Percentiles rank a stretch among this genome's conserved stretches.
Evolutionary conservation across 2,888 invertebrate genomes (phyloP).

Genomic region (Melanostoma scalare): DNA sequence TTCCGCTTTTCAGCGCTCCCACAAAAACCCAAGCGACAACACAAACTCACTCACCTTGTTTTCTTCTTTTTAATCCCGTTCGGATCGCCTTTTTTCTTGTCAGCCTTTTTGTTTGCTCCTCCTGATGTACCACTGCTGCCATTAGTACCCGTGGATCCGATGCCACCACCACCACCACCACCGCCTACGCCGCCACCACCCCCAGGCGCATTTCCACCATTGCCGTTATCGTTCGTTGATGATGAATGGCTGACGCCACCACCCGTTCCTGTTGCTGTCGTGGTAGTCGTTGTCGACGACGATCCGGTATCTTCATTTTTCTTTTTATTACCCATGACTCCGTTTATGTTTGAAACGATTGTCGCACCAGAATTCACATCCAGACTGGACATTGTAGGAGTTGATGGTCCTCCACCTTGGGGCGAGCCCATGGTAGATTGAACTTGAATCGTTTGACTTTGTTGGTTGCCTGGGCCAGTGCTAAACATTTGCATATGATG

Average conservation of each 20-base stretch:
- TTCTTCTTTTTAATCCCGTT: conserved; percentile 96
- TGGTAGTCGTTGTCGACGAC: conserved; percentile 52
- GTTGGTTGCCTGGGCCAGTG: conserved; percentile 75
- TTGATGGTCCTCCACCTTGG: conserved; percentile 61
- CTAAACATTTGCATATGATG: conserved; percentile 79
- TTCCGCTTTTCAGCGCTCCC: conserved; percentile 2
- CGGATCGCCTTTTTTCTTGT: conserved; percentile 91
- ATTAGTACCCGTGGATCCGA: conserved; percentile 36
- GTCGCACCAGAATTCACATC: conserved; percentile 54
- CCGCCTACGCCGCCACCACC: conserved; percentile 19
- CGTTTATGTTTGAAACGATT: conserved; percentile 71
- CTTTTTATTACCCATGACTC: conserved; percentile 68
- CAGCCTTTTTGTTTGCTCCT: conserved; percentile 86
- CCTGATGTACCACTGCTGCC: conserved; percentile 66
- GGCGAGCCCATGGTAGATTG: conserved; percentile 62
- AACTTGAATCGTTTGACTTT: conserved; percentile 69
- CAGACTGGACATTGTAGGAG: conserved; percentile 72
- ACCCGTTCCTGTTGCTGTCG: conserved; percentile 60
- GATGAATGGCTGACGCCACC: conserved; percentile 62
- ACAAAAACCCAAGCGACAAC: conserved; percentile 3
- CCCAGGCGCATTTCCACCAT: conserved; percentile 51
- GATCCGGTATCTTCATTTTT: conserved; percentile 65
- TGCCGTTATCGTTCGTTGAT: conserved; percentile 65
- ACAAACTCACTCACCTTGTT: conserved; percentile 87
- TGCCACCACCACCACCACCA: conserved; percentile 37